These are phyloP conservation scores for Andrena cerasifolii DNA, from an alignment of 1,140 invertebrate species.

Conservation along the genomic window DNA sequence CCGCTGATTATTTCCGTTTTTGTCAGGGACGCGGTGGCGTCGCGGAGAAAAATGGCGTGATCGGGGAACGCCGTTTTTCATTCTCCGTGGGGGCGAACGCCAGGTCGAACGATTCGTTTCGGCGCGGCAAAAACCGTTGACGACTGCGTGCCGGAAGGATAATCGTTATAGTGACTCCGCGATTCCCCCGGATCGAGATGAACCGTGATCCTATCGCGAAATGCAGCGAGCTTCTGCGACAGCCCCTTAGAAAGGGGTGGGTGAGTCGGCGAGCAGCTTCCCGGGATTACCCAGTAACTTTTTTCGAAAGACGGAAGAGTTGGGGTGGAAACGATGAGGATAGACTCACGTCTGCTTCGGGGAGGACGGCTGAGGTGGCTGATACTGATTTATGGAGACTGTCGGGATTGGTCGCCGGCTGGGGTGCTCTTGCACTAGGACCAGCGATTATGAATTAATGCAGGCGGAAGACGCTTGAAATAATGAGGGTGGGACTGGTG, in stretches of 20 bases:
- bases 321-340: background rate
- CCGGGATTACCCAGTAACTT: conserved; percentile 5
- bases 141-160: conserved; percentile 57
- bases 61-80: conserved; percentile 60
- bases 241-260: background rate
- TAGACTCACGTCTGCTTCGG: background rate
- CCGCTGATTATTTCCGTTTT: conserved; percentile 65
- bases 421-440: background rate
- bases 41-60: conserved; percentile 58
- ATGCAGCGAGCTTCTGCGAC: background rate
- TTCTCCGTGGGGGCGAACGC: background rate
- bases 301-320: background rate
- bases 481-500: too few species aligned
- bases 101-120: conserved; percentile 56
- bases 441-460: background rate
- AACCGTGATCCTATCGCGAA: background rate
- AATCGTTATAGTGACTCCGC: conserved; percentile 51
- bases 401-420: background rate
- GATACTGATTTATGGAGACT: conserved; percentile 7
- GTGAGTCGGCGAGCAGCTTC: conserved; percentile 31
- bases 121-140: conserved; percentile 47
- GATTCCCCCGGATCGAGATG: conserved; percentile 27
- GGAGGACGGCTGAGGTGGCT: background rate
- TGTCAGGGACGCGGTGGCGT: conserved; percentile 23
- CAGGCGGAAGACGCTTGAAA: background rate